Evolutionary conservation across 2,113 vertebrate species (phyloP).

Genomic region (Heterocephalus glaber): DNA sequence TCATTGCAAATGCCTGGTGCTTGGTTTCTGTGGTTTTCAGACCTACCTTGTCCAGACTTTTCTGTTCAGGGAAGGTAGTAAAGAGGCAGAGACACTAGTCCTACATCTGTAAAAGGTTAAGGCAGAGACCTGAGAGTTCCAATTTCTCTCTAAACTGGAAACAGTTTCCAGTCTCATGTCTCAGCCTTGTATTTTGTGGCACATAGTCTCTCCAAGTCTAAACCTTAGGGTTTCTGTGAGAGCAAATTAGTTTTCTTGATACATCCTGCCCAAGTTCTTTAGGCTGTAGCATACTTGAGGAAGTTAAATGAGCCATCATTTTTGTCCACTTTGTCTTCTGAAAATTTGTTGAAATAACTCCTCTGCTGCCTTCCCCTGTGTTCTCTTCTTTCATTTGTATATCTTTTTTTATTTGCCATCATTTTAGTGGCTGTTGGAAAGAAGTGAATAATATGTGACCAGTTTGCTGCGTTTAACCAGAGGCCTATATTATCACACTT

Average conservation of each 20-base stretch:
- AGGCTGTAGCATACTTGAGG: neutral
- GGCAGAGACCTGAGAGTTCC: neutral
- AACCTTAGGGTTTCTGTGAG: neutral
- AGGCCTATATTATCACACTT: neutral
- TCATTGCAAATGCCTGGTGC: neutral
- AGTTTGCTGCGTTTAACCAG: neutral
- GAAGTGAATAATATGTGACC: neutral
- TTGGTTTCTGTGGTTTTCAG: neutral
- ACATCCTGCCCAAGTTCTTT: neutral
- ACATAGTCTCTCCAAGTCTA: neutral
- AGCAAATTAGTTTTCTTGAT: neutral
- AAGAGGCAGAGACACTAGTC: neutral
- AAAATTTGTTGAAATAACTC: neutral
- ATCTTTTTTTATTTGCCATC: neutral
- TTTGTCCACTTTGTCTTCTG: neutral
- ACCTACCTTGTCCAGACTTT: neutral
- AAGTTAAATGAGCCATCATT: neutral
- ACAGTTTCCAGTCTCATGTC: neutral
- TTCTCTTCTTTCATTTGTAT: neutral
- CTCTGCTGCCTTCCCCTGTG: neutral
- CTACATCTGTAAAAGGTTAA: neutral
- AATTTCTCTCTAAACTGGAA: neutral
- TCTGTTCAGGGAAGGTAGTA: neutral
- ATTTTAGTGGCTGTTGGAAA: neutral
- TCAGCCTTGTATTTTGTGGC: neutral